These are phyloP conservation scores for Danio kyathit DNA, from an alignment of 2,797 vertebrate species.

Conservation along the genomic window DNA sequence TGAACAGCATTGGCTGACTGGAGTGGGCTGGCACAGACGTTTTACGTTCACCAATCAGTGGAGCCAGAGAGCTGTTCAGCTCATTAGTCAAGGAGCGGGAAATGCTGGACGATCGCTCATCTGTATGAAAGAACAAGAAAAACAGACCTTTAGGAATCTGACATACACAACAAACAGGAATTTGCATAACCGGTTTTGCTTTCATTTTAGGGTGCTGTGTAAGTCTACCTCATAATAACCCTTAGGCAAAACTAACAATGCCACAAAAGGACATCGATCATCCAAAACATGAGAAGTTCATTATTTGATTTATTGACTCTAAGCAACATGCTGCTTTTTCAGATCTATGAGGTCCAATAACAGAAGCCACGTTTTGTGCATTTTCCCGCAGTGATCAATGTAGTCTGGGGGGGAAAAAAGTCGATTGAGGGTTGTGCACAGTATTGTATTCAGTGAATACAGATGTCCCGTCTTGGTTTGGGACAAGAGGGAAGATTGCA, in stretches of 20 bases:
- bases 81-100: slow-evolving; percentile 90
- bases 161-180: slow-evolving; percentile 7
- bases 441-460: slow-evolving; percentile 70
- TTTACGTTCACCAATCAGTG: slow-evolving; percentile 88
- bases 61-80: slow-evolving; percentile 79
- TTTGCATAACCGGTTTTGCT: slow-evolving; percentile 25
- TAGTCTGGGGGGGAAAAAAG: slow-evolving; percentile 53
- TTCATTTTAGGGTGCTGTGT: slow-evolving; percentile 17
- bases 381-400: slow-evolving; percentile 54
- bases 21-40: slow-evolving; percentile 90
- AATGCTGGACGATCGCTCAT: slow-evolving; percentile 82
- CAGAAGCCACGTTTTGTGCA: slow-evolving; percentile 8
- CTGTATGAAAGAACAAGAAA: slow-evolving; percentile 72
- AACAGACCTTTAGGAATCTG: slow-evolving; percentile 38
- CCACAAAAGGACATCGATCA: slow-evolving; percentile 41
- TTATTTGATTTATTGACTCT: slow-evolving; percentile 32
- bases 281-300: slow-evolving; percentile 27
- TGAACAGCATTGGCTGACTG: slow-evolving; percentile 96
- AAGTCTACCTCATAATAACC: not conserved
- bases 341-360: slow-evolving; percentile 40
- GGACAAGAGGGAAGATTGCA: slow-evolving; percentile 35
- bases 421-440: slow-evolving; percentile 58
- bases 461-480: slow-evolving; percentile 64
- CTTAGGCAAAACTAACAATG: slow-evolving; percentile 20
- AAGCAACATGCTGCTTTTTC: slow-evolving; percentile 33